Base-by-base conservation (phyloP, 1,140 invertebrate species). In the Leptinotarsa undecemlineata region DNA sequence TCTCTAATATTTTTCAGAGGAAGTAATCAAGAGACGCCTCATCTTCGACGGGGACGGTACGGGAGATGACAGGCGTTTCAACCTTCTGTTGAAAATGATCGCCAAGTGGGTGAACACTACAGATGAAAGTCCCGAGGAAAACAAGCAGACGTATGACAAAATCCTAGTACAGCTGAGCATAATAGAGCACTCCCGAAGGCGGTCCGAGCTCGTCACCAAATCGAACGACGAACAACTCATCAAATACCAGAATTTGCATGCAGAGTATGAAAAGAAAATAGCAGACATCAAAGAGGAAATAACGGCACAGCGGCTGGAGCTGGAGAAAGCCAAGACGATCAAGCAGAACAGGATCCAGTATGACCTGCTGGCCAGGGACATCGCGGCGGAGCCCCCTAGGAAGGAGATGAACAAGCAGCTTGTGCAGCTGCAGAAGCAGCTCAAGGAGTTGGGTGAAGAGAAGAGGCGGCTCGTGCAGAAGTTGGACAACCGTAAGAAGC, bases 1-100 rank as follows among this genome's bases (percentile, higher is more conserved):
- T 57, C 51, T 1, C 48, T 0, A 15, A 15, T 57, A 19, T 4
- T 15, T 90, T 91, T 3, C 83, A 96, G 96, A 98, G 87, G 96
- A 98, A 85, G 93, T 98, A 64, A 98, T 98, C 75, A 91, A 94
- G 78, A 89, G 95, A 77, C 89, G 96, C 76, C 86, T 98, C 19
- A 86, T 98, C 13, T 96, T 98, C 82, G 97, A 98, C 86, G 96
- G 96, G 33, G 97, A 98, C 90, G 96, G 96, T 26, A 96, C 94
- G 26, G 96, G 96, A 62, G 97, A 99, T 86, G 97, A 98, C 85
- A 89, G 96, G 75, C 86, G 95, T 77, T 87, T 98, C 19, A 96
- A 95, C 82, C 90, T 93, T 67, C 85, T 98, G 4, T 84, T 98
- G 19, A 97, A 96, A 87, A 92, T 92, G 15, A 94, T 98, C 76